Evolutionary conservation across 2,888 invertebrate species (phyloP), one percentile per base, ranked within the genome.

Genomic region (Lochmaea capreae): DNA sequence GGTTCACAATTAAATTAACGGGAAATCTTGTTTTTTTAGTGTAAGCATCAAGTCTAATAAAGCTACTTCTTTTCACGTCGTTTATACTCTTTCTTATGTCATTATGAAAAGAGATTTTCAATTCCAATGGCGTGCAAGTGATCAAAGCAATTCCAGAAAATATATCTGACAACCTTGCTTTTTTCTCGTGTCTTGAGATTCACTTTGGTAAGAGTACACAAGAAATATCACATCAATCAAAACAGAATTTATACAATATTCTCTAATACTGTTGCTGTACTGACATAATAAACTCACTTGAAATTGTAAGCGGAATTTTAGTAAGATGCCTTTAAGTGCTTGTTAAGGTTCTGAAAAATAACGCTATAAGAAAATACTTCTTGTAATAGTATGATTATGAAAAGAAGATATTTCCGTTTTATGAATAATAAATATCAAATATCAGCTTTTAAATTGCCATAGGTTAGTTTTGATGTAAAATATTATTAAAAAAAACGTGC

Each of bases 201-300:
- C 11, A 46, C 3, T 14, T 46, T 11, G 12, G 5, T 49, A 49
- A 6, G 1, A n/a, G 14, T 14, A n/a, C 8, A 49, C 4, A 49
- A 49, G 46, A 49, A 49, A 49, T 49, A n/a, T 49, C 46, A 49
- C 46, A 49, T 49, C n/a, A n/a, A 49, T 49, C 49, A 49, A 49
- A 49, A 6, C 0, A 6, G n/a, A 49, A 49, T n/a, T 49, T n/a
- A 6, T 14, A 14, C 33, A 33, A 33, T 33, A 33, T 6, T n/a
- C 6, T 6, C 14, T 49, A 2, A 49, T n/a, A n/a, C 49, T 10
- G 10, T 49, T n/a, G 12, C 46, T 12, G 12, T 12, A 4, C 5
- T n/a, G 6, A n/a, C 49, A 6, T 49, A n/a, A 6, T 14, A 49
- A 49, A 49, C n/a, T 49, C 8, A 5, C 49, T 49, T n/a, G 49